Evolutionary conservation across 2,797 vertebrate species (phyloP), one percentile per base, ranked within the genome.

Genomic region (Enteromius afrohamiltoni): DNA sequence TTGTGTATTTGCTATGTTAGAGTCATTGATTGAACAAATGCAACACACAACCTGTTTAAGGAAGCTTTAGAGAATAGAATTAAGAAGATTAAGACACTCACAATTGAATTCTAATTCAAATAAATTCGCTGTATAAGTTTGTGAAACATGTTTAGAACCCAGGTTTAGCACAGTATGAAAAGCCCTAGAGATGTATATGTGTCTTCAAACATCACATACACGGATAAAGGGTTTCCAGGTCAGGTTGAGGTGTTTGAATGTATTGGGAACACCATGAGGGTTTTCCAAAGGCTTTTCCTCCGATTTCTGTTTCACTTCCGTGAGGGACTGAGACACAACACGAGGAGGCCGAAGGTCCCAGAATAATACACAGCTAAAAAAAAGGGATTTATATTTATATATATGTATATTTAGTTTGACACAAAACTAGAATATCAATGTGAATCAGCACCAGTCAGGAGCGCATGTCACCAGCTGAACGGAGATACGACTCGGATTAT

Each of bases 381-480:
- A 34, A 34, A 34, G 0, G 2, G 3, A 34, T 37, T 37, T 37
- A 37, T 37, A 37, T 37, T 6, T 37, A 40, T 40, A 40, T 37
- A 79, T 65, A 86, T 70, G 81, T 37, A 68, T 1, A 68, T 5
- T 40, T 1, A 76, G 45, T 37, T 10, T 21, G 23, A 55, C 34
- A 8, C 31, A 26, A 31, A 45, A n/a, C 40, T 47, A 26, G 37
- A 55, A 4, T 21, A 60, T 42, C 1, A 37, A 3, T 26, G 7
- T 11, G 47, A 42, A 9, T 10, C 26, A 88, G 47, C 93, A 99
- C 98, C 97, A 91, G 77, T 98, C 97, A 75, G 96, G 93, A 23
- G 97, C 96, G 89, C 97, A 98, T 68, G 96, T 97, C 79, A 96
- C 90, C 51, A 99, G 85, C 88, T 98, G 97, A 37, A 96, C 88